A percentile compares a stretch with the other conserved stretches of the same genome.
phyloP scores from a whole-genome alignment of 2,113 vertebrate genomes.

The Prietella phreatophila region DNA sequence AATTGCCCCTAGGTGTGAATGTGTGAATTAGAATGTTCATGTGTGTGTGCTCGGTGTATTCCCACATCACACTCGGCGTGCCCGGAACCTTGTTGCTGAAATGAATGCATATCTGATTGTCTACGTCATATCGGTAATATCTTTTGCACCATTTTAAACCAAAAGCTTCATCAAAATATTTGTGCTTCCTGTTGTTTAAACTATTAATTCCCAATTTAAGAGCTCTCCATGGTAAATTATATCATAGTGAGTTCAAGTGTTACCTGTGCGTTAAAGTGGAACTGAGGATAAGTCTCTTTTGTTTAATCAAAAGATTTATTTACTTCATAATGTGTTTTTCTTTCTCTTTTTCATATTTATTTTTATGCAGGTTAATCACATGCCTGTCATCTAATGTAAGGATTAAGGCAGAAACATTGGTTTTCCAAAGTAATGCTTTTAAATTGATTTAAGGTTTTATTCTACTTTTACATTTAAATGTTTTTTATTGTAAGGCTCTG shows the following conservation, averaged over 20 bases:
- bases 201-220: conserved; percentile 41
- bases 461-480: conserved; percentile 3
- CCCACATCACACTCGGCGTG: background rate
- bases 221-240: conserved; percentile 45
- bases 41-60: background rate
- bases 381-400: background rate
- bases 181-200: conserved; percentile 25
- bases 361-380: background rate
- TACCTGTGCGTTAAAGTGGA: conserved; percentile 49
- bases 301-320: background rate
- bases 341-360: background rate
- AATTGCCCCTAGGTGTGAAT: background rate
- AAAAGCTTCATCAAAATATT: background rate
- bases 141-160: background rate
- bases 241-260: conserved; percentile 47
- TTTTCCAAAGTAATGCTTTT: conserved; percentile 1
- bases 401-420: background rate
- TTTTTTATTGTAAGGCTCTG: conserved; percentile 4
- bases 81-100: background rate
- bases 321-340: background rate
- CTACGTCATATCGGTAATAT: background rate
- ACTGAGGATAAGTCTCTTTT: conserved; percentile 46
- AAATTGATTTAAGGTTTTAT: background rate
- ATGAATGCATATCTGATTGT: background rate
- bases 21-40: background rate